Evolutionary conservation across 2,888 invertebrate genomes (phyloP).

Genomic region (Brachynemurus nebulosus): DNA sequence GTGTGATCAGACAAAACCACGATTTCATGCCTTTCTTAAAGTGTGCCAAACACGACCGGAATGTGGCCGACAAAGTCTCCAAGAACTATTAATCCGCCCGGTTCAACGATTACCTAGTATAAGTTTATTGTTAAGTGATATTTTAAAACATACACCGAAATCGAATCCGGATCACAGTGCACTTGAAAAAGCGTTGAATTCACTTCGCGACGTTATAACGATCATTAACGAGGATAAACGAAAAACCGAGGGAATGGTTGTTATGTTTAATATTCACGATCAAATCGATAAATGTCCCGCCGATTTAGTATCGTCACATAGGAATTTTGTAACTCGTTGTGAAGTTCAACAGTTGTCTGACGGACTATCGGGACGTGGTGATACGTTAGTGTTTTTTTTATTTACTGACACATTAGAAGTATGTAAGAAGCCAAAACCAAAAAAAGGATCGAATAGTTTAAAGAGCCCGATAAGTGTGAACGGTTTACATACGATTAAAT

Average conservation of each 20-base stretch:
- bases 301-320: constrained; percentile 83
- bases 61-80: constrained; percentile 89
- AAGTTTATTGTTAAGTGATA: constrained; percentile 84
- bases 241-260: constrained; percentile 89
- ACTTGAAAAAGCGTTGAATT: constrained; percentile 72
- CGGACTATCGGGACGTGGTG: constrained; percentile 72
- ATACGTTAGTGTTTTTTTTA: constrained; percentile 75
- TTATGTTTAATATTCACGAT: constrained; percentile 94
- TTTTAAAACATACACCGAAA: constrained; percentile 82
- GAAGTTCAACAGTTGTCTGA: constrained; percentile 82
- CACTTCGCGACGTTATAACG: constrained; percentile 85
- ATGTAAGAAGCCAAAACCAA: constrained; percentile 63
- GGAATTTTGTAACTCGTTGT: constrained; percentile 73
- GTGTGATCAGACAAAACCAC: constrained; percentile 84
- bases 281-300: constrained; percentile 97
- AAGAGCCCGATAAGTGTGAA: constrained; percentile 52
- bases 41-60: constrained; percentile 89
- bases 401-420: constrained; percentile 94
- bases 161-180: constrained; percentile 77
- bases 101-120: constrained; percentile 96
- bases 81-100: constrained; percentile 92
- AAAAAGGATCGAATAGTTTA: constrained; percentile 55
- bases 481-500: constrained; percentile 32
- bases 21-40: constrained; percentile 97
- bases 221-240: constrained; percentile 97